Evolutionary conservation across 2,888 invertebrate genomes (phyloP).

Genomic region (Noctua janthina): DNA sequence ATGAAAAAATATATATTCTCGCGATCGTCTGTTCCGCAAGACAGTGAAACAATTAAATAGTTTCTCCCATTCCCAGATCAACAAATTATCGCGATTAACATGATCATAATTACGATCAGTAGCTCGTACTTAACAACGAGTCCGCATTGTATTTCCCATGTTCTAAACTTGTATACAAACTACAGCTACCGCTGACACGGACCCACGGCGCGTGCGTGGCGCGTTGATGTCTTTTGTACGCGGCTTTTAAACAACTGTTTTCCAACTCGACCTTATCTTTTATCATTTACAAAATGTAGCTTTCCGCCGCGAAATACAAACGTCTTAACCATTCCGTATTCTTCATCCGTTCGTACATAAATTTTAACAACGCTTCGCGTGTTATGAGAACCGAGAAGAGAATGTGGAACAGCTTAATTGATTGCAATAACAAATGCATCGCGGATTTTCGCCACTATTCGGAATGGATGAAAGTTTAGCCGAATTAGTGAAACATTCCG

Average conservation of each 20-base stretch:
- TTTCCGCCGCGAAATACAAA: conserved; percentile 55
- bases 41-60: conserved; percentile 45
- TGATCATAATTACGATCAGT: conserved; percentile 53
- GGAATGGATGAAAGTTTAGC: conserved; percentile 59
- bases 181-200: conserved; percentile 68
- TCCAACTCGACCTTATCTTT: conserved; percentile 71
- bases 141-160: conserved; percentile 59
- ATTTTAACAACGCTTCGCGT: conserved; percentile 53
- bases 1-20: conserved; percentile 28
- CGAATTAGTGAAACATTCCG: conserved; percentile 42
- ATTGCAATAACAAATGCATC: conserved; percentile 55
- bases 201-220: conserved; percentile 69
- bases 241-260: conserved; percentile 70
- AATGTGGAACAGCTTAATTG: conserved; percentile 66
- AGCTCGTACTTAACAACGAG: conserved; percentile 35
- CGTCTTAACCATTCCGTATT: conserved; percentile 41
- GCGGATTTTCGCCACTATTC: conserved; percentile 50
- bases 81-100: conserved; percentile 59
- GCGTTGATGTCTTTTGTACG: conserved; percentile 88
- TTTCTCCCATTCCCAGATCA: conserved; percentile 51
- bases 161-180: conserved; percentile 66
- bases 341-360: conserved; percentile 30
- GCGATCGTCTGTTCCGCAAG: conserved; percentile 28
- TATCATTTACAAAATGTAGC: conserved; percentile 64
- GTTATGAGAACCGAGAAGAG: conserved; percentile 35